A percentile compares a stretch with the other conserved stretches of the same genome.
phyloP scores from a whole-genome alignment of 1,140 invertebrate species.

The Drosophila prosaltans region DNA sequence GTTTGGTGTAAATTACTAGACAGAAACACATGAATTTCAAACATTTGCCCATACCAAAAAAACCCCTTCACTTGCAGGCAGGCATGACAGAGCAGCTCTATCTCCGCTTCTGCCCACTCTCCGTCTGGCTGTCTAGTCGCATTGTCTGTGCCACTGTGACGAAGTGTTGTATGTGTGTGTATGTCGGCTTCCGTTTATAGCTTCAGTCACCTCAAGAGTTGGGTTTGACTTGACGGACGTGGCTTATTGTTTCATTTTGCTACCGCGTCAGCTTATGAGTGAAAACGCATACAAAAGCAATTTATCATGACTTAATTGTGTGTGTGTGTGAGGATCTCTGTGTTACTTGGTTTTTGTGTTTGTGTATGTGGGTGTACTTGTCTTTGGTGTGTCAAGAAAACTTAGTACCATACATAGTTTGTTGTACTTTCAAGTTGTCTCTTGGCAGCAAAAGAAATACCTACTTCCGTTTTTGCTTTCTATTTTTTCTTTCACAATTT shows the following conservation, averaged over 20 bases:
- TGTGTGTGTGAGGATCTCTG: constrained; percentile 19
- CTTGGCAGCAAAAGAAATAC: constrained; percentile 13
- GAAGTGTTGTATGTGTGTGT: constrained; percentile 43
- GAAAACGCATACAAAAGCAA: constrained; percentile 78
- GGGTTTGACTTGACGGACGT: constrained; percentile 74
- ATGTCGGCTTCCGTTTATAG: constrained; percentile 63
- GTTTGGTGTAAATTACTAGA: constrained; percentile 64
- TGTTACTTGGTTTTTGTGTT: too few relatives aligned
- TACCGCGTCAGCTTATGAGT: constrained; percentile 68
- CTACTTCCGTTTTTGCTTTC: not conserved
- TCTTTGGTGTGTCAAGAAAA: constrained; percentile 69
- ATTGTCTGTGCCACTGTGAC: constrained; percentile 71
- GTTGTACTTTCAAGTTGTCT: constrained; percentile 61
- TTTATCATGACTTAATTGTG: constrained; percentile 78
- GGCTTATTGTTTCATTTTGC: constrained; percentile 80
- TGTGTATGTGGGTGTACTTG: constrained; percentile 46
- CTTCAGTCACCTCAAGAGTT: constrained; percentile 75
- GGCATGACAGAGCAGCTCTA: constrained; percentile 21
- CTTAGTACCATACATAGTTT: constrained; percentile 67
- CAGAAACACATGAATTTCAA: constrained; percentile 59
- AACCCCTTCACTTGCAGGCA: constrained; percentile 49
- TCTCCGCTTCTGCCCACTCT: not conserved
- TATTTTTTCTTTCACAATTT: not conserved
- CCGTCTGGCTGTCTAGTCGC: constrained; percentile 67
- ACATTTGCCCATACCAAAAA: constrained; percentile 52